Base-by-base conservation (phyloP, 2,797 vertebrate species). In the Pogonophryne albipinna region DNA sequence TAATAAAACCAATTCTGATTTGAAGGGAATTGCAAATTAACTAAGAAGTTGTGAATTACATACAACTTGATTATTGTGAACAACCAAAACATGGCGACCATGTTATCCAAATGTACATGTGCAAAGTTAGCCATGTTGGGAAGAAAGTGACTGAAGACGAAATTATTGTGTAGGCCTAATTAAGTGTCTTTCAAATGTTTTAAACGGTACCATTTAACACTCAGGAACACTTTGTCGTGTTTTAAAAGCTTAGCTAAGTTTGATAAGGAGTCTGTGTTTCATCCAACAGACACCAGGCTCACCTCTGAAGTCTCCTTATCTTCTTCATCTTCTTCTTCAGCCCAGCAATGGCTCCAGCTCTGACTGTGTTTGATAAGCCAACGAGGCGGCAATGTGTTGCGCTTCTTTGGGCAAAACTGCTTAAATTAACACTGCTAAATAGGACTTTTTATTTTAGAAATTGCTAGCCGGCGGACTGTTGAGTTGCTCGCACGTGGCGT, bases 401-500 rank as follows among this genome's bases (percentile, higher is more conserved):
- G 76, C 87, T 68, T 73, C 83, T 73, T 38, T 79, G 34, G 3
- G 58, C 74, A 2, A 63, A 79, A 76, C 51, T 58, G 65, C 53
- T 62, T 49, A 73, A 49, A 70, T 4, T 0, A 71, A 59, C 1
- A 46, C 79, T 34, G 34, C 34, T 38, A 71, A 47, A 50, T 47
- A 62, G 71, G 41, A 41, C 10, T 55, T 47, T 20, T 56, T n/a
- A 20, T 65, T 27, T 62, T 11, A 9, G 10, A 6, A 70, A 61
- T 63, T 34, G 41, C 50, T 17, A 2, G 38, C 51, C 23, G 34
- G 41, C 55, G 14, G 17, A 53, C 5, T 16, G 56, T 45, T 34
- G 41, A n/a, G 56, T 19, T 15, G 58, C 52, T n/a, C 68, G 42
- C 86, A 92, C 79, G 89, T 89, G 91, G 82, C 85, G 77, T 44